These are phyloP conservation scores for Pseudoips prasinana DNA, from an alignment of 2,888 invertebrate genomes.

Conservation along the genomic window DNA sequence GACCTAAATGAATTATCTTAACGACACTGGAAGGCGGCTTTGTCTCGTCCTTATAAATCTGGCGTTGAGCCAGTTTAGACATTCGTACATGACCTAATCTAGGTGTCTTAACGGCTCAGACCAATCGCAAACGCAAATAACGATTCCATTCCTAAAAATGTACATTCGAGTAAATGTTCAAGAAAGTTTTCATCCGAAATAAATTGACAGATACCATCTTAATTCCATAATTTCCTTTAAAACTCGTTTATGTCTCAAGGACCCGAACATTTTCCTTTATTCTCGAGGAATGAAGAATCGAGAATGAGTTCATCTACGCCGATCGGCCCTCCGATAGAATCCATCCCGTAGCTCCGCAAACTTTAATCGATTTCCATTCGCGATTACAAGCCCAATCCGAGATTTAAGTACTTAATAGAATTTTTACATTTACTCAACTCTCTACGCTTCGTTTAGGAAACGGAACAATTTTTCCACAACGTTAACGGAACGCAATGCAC, in stretches of 20 bases:
- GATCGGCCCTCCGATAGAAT: conserved; percentile 46
- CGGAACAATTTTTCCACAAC: conserved; percentile 40
- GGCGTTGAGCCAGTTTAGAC: no score
- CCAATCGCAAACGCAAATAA: not conserved
- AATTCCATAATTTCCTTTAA: conserved; percentile 15
- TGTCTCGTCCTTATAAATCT: no score
- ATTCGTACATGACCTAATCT: no score
- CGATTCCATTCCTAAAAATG: no score
- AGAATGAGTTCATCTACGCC: conserved; percentile 49
- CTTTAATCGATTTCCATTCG: conserved; percentile 59
- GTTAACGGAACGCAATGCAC: conserved; percentile 60
- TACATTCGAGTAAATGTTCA: no score
- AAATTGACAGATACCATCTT: conserved; percentile 25
- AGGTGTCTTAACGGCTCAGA: no score
- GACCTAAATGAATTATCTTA: no score
- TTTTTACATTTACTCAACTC: conserved; percentile 50
- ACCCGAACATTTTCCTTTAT: conserved; percentile 42
- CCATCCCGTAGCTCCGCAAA: conserved; percentile 36
- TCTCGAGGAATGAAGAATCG: conserved; percentile 43
- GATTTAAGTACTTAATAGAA: conserved; percentile 56
- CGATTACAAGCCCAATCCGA: conserved; percentile 50
- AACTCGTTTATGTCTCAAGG: conserved; percentile 21
- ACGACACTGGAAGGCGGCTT: no score
- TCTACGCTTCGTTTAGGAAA: conserved; percentile 39
- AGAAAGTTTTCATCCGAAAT: conserved; percentile 17